Evolutionary conservation across 23 tunicate species (phyloP).

Genomic region (Halocynthia aurantium): DNA sequence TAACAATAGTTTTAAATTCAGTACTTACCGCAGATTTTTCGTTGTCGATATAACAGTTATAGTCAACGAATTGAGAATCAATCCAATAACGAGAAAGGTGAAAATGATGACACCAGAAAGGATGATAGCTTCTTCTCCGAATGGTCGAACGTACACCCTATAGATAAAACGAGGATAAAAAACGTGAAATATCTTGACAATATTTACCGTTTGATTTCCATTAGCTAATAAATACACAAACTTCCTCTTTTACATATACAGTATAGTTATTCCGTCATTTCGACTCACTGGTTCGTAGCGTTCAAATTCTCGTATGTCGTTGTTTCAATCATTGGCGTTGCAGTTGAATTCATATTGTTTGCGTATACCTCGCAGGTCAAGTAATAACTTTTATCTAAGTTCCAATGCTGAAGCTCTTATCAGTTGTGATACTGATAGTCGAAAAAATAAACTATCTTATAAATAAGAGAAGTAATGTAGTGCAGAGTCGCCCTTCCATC

Average conservation of each 20-base stretch:
- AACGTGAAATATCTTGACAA: not conserved
- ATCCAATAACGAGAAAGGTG: conserved; percentile 54
- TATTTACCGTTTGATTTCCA: not conserved
- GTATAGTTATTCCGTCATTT: not conserved
- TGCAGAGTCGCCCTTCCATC: no score
- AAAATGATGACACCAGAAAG: conserved; percentile 46
- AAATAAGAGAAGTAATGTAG: no score
- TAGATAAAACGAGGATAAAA: not conserved
- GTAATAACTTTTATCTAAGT: no score
- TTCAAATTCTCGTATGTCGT: not conserved
- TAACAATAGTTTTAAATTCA: no score
- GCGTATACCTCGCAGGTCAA: no score
- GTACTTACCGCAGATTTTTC: conserved; percentile 25
- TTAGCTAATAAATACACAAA: not conserved
- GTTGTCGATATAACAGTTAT: conserved; percentile 43
- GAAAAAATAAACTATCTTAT: no score
- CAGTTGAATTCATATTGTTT: no score
- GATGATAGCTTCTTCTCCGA: conserved; percentile 27
- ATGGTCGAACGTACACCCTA: conserved; percentile 58
- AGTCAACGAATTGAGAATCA: conserved; percentile 45
- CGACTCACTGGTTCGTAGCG: not conserved
- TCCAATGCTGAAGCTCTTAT: no score
- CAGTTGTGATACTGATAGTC: no score
- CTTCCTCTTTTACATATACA: not conserved
- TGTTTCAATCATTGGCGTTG: no score